Evolutionary conservation across 2,797 vertebrate genomes (phyloP), one percentile per base, ranked within the genome.

Genomic region (Anableps anableps): DNA sequence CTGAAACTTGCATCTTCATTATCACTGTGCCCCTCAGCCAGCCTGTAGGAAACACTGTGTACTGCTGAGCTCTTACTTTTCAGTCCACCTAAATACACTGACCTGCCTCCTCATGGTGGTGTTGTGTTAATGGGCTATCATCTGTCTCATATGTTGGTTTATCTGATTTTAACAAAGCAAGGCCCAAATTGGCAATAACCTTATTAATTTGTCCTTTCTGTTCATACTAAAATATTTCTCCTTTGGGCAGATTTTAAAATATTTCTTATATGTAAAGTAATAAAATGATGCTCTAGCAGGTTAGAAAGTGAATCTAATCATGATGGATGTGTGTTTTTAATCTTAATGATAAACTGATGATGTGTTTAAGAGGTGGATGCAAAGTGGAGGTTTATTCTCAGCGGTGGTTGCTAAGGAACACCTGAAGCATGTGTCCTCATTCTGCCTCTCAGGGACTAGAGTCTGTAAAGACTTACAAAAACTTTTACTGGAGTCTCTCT

Each of bases 351-450:
- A 29, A 43, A 74, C 58, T 79, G 51, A 82, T 77, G 36, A 72
- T 77, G 75, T 80, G 50, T 86, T 78, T 84, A 72, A 14, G 0
- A 89, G 75, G 81, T 17, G 26, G 84, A 78, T 64, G 76, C 8
- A 51, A 81, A 83, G 79, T 79, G 50, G 64, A 86, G 83, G 80
- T 90, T 89, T 91, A 87, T 90, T 92, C 83, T 90, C 82, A 87
- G 89, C 88, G 83, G 68, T 80, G 3, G 93, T 94, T 95, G 93
- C 92, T 93, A 89, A 91, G 94, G 86, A 93, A 92, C 91, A 81
- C 85, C 66, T 85, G 78, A 87, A 82, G 80, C 50, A 1, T 81
- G 53, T 83, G 86, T 81, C 83, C 78, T 84, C 77, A 62, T 38
- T 77, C 75, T 85, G 45, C 51, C 51, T 84, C 72, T 74, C 74